Evolutionary conservation across 92 coral and sea anemone species (phyloP), one percentile per base, ranked within the genome.

Genomic region (Porites cylindrica): DNA sequence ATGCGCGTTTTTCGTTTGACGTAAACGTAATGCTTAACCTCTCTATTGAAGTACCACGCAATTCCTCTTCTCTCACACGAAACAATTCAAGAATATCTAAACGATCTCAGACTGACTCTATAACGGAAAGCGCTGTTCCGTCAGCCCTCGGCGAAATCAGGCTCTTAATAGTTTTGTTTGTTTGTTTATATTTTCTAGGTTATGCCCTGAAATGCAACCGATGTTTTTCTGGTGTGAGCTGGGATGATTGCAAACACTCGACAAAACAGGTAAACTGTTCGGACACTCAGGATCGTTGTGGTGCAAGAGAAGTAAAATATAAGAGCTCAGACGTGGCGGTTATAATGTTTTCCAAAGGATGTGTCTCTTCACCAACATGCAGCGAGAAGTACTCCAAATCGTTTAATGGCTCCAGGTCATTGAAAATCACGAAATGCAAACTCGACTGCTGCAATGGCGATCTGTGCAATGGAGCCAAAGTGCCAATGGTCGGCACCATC

Each of bases 401-500:
- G 4, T 53, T 53, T 21, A 21, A 21, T 21, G 23, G 23, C 11
- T 53, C 79, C 47, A 14, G 38, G 21, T 10, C 70, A 82, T 51
- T 51, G 65, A 72, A 17, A 7, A 29, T 7, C 20, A 60, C 76
- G 23, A 67, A 79, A 8, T 90, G 93, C 69, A 72, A 72, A 2
- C 86, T 81, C 56, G 43, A 86, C 66, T 90, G 90, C 84, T 90
- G 93, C 62, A 60, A 50, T 16, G 90, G 90, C 17, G 58, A 80
- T 16, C 53, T 66, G 60, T 90, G 93, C 63, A 90, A 90, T 64
- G 72, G 70, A 54, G 90, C 72, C 16, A 2, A 90, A 17, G 53
- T 90, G 24, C 88, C 93, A 51, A 43, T 56, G 78, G 83, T 74
- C 86, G 85, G 93, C 90, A 68, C 70, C 61, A 29, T 90, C 58